A percentile compares a stretch with the other conserved stretches of the same genome.
Conservation (phyloP, 2,888 invertebrate genomes). For the Ormyrus rosae region DNA sequence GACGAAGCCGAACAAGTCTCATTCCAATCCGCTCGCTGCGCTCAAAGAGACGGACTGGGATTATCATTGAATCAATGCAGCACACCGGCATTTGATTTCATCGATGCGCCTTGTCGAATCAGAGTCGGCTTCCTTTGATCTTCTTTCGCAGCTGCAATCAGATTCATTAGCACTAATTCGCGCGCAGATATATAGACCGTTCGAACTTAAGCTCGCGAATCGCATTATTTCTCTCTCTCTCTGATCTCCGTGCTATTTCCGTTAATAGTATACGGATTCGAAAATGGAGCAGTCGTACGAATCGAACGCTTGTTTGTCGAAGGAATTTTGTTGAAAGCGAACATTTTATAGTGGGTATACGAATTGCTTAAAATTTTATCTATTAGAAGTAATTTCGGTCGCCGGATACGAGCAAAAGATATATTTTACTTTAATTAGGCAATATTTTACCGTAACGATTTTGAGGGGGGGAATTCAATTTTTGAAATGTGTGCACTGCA, state of each 20-base stretch:
- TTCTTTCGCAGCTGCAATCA: slow-evolving; percentile 8
- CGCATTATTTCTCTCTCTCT: not conserved
- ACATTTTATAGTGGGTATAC: too few species aligned
- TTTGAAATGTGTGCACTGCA: too few species aligned
- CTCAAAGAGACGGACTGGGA: slow-evolving; percentile 18
- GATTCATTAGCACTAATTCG: slow-evolving; percentile 34
- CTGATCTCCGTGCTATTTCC: not conserved
- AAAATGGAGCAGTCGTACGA: too few species aligned
- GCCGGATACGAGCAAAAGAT: too few species aligned
- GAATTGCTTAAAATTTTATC: too few species aligned
- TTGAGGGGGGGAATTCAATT: too few species aligned
- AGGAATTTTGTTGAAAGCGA: too few species aligned
- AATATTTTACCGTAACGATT: too few species aligned
- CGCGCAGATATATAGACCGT: not conserved
- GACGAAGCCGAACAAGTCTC: slow-evolving; percentile 11
- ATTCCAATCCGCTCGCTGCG: not conserved
- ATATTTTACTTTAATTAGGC: too few species aligned
- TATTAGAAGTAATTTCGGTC: too few species aligned
- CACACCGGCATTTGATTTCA: not conserved
- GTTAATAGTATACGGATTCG: not conserved
- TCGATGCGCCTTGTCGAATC: not conserved
- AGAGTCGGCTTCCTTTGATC: slow-evolving; percentile 5
- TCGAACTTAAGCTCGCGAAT: not conserved
- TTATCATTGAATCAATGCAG: slow-evolving; percentile 22
- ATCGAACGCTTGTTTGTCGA: too few species aligned